Evolutionary conservation across 1,140 invertebrate species (phyloP).

Genomic region (Idris sp.): DNA sequence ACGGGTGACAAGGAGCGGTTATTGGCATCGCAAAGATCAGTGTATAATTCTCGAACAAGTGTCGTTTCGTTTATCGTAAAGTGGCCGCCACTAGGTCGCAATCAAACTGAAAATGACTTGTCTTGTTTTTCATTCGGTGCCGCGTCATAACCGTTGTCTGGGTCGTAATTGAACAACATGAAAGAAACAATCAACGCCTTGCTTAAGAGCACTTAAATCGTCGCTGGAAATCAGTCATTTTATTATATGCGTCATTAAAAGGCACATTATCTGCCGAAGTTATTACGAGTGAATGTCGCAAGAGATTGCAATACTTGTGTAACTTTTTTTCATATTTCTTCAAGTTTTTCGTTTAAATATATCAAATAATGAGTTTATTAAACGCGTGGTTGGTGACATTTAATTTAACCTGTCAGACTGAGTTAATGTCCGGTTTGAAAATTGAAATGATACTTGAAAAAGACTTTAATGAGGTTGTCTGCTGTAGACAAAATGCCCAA

Average conservation of each 20-base stretch:
- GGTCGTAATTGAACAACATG: slow-evolving; percentile 36
- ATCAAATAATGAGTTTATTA: slow-evolving; percentile 23
- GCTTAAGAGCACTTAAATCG: slow-evolving; percentile 14
- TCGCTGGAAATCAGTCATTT: slow-evolving; percentile 36
- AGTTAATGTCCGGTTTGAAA: slow-evolving; percentile 27
- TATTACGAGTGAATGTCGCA: slow-evolving; percentile 5
- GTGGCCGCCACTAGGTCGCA: slow-evolving; percentile 62
- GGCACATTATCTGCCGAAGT: slow-evolving; percentile 10
- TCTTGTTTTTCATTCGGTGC: slow-evolving; percentile 40
- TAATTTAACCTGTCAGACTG: slow-evolving; percentile 14
- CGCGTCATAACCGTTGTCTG: slow-evolving; percentile 33
- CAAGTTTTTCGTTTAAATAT: too few species aligned
- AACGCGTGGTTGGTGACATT: slow-evolving; percentile 12
- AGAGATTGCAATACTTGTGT: slow-evolving; percentile 14
- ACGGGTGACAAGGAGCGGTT: slow-evolving; percentile 33
- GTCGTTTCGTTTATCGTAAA: slow-evolving; percentile 68
- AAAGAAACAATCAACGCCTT: slow-evolving; percentile 22
- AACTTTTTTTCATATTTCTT: slow-evolving; percentile 12
- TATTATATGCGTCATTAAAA: slow-evolving; percentile 33
- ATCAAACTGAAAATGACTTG: slow-evolving; percentile 66
- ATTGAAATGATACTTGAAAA: slow-evolving; percentile 15
- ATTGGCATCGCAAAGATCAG: slow-evolving; percentile 28
- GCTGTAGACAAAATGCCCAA: background rate
- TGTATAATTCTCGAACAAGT: slow-evolving; percentile 65
- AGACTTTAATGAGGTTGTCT: slow-evolving; percentile 4